phyloP scores from a whole-genome alignment of 2,797 vertebrate species.

The Artibeus lituratus region DNA sequence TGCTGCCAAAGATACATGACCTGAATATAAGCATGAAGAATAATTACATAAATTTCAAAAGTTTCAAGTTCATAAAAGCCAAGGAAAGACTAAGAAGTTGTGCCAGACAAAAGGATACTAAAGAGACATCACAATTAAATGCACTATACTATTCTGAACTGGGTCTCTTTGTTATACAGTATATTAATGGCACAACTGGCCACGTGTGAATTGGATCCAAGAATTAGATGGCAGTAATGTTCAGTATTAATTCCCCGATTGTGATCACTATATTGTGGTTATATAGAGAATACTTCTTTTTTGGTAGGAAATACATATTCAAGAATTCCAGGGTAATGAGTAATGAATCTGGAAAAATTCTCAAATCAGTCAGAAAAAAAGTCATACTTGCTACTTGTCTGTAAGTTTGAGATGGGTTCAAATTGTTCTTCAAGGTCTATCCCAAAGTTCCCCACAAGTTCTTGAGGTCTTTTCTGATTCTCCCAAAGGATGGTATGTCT shows the following conservation, averaged over 20 bases:
- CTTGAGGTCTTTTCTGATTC: neutral
- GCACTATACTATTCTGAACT: neutral
- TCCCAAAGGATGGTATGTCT: neutral
- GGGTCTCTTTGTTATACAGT: neutral
- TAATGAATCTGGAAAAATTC: neutral
- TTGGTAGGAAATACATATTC: neutral
- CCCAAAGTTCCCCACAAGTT: neutral
- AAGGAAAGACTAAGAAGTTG: neutral
- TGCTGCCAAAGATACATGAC: neutral
- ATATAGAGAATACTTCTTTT: neutral
- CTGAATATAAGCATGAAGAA: neutral
- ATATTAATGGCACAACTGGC: neutral
- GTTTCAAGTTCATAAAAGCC: neutral
- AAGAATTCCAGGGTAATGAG: neutral
- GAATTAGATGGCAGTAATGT: neutral
- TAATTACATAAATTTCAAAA: neutral
- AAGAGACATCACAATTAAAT: neutral
- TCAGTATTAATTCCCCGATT: neutral
- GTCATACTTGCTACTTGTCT: neutral
- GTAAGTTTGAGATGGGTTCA: neutral
- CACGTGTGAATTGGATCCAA: neutral
- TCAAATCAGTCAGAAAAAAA: neutral
- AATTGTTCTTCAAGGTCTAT: neutral
- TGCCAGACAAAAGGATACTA: neutral
- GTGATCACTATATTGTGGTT: neutral